These are phyloP conservation scores for Drosophila sproati DNA, from an alignment of 1,140 invertebrate genomes.

Conservation along the genomic window DNA sequence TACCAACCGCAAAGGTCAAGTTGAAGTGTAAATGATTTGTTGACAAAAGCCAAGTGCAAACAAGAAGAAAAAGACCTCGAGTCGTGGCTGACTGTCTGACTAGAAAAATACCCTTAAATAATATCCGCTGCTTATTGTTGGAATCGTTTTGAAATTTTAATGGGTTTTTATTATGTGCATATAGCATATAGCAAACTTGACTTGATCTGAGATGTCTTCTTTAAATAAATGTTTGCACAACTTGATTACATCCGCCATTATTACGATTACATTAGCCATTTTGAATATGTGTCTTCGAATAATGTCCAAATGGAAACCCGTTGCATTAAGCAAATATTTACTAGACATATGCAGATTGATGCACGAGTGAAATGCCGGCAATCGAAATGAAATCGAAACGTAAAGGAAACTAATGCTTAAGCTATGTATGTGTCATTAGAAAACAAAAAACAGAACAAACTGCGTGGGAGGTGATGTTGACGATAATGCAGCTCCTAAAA, in stretches of 20 bases:
- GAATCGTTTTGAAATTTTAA: too few species aligned
- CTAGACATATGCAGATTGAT: neutral
- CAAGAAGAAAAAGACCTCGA: neutral
- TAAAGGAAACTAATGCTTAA: neutral
- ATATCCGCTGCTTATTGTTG: too few species aligned
- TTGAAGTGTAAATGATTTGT: slow-evolving; percentile 51
- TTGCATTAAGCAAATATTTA: slow-evolving; percentile 11
- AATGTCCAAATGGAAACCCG: slow-evolving; percentile 30
- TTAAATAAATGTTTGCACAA: too few species aligned
- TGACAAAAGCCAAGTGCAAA: slow-evolving; percentile 42
- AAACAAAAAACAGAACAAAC: neutral
- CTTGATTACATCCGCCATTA: too few species aligned
- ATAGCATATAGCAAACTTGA: too few species aligned
- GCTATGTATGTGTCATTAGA: neutral
- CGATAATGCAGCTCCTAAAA: neutral
- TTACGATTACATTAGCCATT: too few species aligned
- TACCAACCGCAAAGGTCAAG: slow-evolving; percentile 52
- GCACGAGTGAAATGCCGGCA: neutral
- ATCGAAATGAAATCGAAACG: neutral
- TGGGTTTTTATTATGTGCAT: too few species aligned
- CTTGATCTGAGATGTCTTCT: too few species aligned
- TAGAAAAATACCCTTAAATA: slow-evolving; percentile 15
- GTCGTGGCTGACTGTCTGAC: neutral
- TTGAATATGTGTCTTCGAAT: neutral
- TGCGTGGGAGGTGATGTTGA: slow-evolving; percentile 10